phyloP scores from a whole-genome alignment of 2,888 invertebrate genomes.

The Calliopum simillimum region DNA sequence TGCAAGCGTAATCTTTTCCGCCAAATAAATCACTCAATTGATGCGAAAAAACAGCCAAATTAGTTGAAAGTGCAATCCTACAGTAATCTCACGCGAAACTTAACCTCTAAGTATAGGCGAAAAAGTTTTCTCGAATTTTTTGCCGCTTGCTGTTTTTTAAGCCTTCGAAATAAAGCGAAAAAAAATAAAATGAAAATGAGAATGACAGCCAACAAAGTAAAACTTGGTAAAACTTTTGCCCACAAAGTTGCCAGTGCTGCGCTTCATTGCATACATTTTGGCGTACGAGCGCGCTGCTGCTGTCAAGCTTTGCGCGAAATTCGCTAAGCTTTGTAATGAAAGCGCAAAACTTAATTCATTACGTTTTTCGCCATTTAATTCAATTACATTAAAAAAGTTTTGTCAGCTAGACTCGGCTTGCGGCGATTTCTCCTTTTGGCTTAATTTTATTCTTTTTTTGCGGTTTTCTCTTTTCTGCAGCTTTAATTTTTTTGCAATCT shows the following conservation, averaged over 20 bases:
- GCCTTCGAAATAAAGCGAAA: conserved; percentile 47
- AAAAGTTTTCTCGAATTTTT: conserved; percentile 24
- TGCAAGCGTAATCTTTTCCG: conserved; percentile 61
- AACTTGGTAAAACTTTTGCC: conserved; percentile 44
- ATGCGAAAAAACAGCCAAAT: conserved; percentile 55
- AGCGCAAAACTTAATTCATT: conserved; percentile 64
- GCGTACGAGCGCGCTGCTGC: conserved; percentile 23
- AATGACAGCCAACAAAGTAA: conserved; percentile 46
- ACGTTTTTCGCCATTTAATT: conserved; percentile 66
- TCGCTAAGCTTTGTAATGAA: conserved; percentile 18
- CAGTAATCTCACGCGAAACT: conserved; percentile 12
- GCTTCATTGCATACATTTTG: conserved; percentile 31
- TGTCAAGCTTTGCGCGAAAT: conserved; percentile 40
- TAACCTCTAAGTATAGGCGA: background rate
- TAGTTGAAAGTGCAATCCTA: conserved; percentile 48
- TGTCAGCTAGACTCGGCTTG: conserved; percentile 42
- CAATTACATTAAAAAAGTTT: conserved; percentile 61
- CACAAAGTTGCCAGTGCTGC: conserved; percentile 11
- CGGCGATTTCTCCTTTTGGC: background rate
- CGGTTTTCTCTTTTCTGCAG: background rate
- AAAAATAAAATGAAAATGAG: background rate
- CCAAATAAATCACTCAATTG: conserved; percentile 66
- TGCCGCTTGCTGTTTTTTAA: background rate
- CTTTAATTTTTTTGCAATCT: background rate
- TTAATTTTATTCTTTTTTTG: too few species aligned